A percentile compares a stretch with the other conserved stretches of the same genome.
Conservation (phyloP, 2,888 invertebrate species). For the Punctoribates punctum region DNA sequence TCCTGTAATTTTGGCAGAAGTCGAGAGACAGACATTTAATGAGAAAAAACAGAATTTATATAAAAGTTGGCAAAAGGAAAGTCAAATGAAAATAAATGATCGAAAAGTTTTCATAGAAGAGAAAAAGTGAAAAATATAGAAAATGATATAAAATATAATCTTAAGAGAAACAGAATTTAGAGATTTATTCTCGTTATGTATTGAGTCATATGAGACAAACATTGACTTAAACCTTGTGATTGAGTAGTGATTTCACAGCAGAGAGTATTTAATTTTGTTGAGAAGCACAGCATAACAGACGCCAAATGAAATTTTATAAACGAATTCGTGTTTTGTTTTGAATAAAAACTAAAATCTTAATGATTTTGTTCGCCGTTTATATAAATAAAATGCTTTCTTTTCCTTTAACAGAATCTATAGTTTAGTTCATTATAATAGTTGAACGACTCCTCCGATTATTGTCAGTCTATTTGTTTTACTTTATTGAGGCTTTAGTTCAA, state of each 20-base stretch:
- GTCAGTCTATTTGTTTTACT: not conserved
- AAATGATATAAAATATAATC: not conserved
- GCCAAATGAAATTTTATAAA: not conserved
- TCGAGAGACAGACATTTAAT: too few relatives aligned
- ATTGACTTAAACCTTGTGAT: not conserved
- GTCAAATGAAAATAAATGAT: constrained; percentile 7
- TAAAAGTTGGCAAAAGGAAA: not conserved
- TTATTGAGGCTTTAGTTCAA: not conserved
- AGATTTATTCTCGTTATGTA: constrained; percentile 12
- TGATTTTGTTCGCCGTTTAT: too few relatives aligned
- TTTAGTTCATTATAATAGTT: too few relatives aligned
- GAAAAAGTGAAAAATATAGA: not conserved
- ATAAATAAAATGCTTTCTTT: too few relatives aligned
- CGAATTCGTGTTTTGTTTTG: not conserved
- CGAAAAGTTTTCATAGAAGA: not conserved
- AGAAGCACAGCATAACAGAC: not conserved
- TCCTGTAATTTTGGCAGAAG: too few relatives aligned
- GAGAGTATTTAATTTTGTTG: not conserved
- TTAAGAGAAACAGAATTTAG: not conserved
- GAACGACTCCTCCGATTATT: not conserved
- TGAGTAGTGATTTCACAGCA: not conserved
- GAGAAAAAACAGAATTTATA: too few relatives aligned
- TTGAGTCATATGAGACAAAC: not conserved
- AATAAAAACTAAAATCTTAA: too few relatives aligned
- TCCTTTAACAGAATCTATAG: too few relatives aligned